Percentiles rank a stretch among this genome's conserved stretches.
phyloP scores from a whole-genome alignment of 1,140 invertebrate species.

The Papilio aristodemus region DNA sequence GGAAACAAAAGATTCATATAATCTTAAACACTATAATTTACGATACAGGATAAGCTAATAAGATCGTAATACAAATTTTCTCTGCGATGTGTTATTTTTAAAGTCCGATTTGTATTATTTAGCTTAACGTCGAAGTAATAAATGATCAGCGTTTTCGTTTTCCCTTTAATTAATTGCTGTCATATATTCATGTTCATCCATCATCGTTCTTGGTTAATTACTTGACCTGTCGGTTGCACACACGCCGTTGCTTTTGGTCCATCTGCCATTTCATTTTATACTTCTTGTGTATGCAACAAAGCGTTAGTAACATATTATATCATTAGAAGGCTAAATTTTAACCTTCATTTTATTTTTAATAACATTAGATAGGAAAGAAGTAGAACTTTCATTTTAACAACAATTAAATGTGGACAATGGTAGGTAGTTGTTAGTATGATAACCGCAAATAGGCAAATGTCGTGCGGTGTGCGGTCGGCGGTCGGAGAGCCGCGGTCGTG shows the following conservation, averaged over 20 bases:
- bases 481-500: conserved; percentile 23
- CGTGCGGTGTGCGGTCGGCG: conserved; percentile 21
- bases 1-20: conserved; percentile 37
- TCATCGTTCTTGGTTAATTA: conserved; percentile 36
- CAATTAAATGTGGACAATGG: background rate
- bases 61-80: conserved; percentile 23
- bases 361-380: background rate
- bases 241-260: conserved; percentile 17
- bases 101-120: conserved; percentile 23
- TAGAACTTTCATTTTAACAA: background rate
- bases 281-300: conserved; percentile 1
- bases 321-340: background rate
- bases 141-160: conserved; percentile 27
- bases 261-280: conserved; percentile 25
- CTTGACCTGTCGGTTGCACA: conserved; percentile 26
- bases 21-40: conserved; percentile 26
- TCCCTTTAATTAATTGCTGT: conserved; percentile 34
- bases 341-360: background rate
- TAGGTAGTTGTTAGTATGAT: background rate
- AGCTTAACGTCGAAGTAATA: conserved; percentile 27
- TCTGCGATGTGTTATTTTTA: conserved; percentile 27
- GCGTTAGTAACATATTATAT: background rate
- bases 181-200: conserved; percentile 36
- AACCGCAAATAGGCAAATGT: conserved; percentile 24
- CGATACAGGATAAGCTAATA: no score